Evolutionary conservation across 1,140 invertebrate genomes (phyloP), one percentile per base, ranked within the genome.

Genomic region (Aphis gossypii): DNA sequence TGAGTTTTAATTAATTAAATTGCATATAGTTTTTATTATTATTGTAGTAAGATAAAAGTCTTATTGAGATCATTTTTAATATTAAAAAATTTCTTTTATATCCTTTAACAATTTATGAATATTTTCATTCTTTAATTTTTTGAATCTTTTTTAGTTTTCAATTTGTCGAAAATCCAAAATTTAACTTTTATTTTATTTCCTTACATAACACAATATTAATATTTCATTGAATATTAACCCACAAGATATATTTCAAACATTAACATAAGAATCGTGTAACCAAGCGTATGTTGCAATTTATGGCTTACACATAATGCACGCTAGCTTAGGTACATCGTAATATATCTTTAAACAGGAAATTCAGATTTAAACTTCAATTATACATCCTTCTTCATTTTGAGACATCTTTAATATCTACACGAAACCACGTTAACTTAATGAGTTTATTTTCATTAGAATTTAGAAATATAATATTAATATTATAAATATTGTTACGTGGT

Each of bases 351-450:
- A 83, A 83, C 35, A 41, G 35, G 38, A 83, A 83, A 83, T 83
- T 83, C 35, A 83, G n/a, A 83, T 83, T 83, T 83, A 83, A 83
- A 83, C 35, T 83, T 38, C 82, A 83, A 41, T 83, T 23, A 83
- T 41, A 2, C 21, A 23, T 83, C 82, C 82, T 38, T 41, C 60
- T n/a, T 83, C n/a, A 83, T 41, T 23, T 41, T 38, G 82, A 41
- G 21, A 41, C 21, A 83, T 35, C 35, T 38, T 83, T 83, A 41
- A 38, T 38, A 41, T 35, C 21, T 83, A 21, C 35, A 41, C 18
- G 7, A 83, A 41, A 83, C 9, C 23, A 38, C 82, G 82, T 83
- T 41, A 7, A 83, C n/a, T 38, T 41, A 41, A 83, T 83, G 21
- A 41, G 8, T 23, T 21, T 41, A 83, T 83, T 41, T 83, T 23